Evolutionary conservation across 2,113 vertebrate species (phyloP), one percentile per base, ranked within the genome.

Genomic region (Theristicus caerulescens): DNA sequence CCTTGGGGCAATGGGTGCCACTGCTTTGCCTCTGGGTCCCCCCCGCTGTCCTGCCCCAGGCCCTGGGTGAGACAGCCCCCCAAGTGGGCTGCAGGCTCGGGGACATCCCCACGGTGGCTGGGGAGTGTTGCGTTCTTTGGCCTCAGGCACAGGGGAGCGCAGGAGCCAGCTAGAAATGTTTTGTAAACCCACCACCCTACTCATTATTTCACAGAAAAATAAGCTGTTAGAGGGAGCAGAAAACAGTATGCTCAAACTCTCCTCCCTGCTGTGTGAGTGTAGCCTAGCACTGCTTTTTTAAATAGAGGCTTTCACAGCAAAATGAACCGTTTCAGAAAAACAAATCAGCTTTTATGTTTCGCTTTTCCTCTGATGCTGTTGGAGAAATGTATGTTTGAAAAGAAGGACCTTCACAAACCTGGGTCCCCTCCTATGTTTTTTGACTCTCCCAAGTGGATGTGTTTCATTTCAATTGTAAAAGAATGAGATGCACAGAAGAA

Each of bases 21-120:
- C 20, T 51, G 40, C 24, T 66, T 72, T 61, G 24, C 24, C 32
- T 61, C 64, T n/a, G 46, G 9, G 29, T 42, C 3, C 20, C 15
- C 11, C 2, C 16, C 1, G 0, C 34, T 1, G 0, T 46, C n/a
- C 58, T 87, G 58, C 19, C 22, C 15, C 18, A 51, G 21, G 14
- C 58, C 13, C 1, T 49, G 58, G 57, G 17, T 80, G 16, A 38
- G 14, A 36, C 5, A 6, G 36, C 27, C 61, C 7, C 16, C 31
- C 2, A 6, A 34, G 29, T 0, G 0, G 27, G 42, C 2, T 29
- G 31, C 58, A 26, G 49, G 24, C 57, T 78, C 3, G 3, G 44
- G 26, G 44, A 29, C 24, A 20, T 27, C 11, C 40, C 57, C 8
- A 0, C 12, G 24, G 27, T 36, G n/a, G 8, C 34, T 55, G 29